phyloP scores from a whole-genome alignment of 2,797 vertebrate genomes.

The Podarcis siculus region DNA sequence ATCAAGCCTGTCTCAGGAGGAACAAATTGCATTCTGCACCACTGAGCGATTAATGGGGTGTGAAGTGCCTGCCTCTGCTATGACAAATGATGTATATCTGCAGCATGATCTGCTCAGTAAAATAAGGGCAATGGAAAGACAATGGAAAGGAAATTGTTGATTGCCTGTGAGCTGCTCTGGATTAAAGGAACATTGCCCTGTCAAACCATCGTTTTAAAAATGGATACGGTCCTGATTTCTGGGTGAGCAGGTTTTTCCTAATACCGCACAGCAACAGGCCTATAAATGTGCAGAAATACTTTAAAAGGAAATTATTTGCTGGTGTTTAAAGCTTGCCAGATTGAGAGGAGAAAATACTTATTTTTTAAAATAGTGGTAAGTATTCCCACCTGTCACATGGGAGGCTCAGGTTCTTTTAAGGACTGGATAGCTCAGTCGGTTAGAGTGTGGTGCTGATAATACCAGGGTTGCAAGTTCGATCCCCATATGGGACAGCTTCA shows the following conservation, averaged over 20 bases:
- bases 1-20: background rate
- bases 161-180: background rate
- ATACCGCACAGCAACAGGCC: background rate
- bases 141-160: too few species aligned
- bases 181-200: background rate
- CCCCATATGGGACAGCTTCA: too few species aligned
- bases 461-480: too few species aligned
- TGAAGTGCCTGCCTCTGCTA: background rate
- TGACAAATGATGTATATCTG: background rate
- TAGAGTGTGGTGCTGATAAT: too few species aligned
- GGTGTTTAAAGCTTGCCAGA: background rate
- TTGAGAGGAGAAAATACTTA: background rate
- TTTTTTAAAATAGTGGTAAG: too few species aligned
- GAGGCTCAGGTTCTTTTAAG: too few species aligned
- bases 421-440: too few species aligned
- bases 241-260: background rate
- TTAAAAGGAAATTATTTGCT: background rate
- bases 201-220: too few species aligned
- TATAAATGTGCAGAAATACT: too few species aligned
- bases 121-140: background rate
- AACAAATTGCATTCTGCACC: background rate
- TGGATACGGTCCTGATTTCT: too few species aligned
- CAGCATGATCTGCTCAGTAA: background rate
- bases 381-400: too few species aligned
- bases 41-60: background rate